Evolutionary conservation across 2,797 vertebrate species (phyloP), one percentile per base, ranked within the genome.

Genomic region (Ctenopoma multispine): DNA sequence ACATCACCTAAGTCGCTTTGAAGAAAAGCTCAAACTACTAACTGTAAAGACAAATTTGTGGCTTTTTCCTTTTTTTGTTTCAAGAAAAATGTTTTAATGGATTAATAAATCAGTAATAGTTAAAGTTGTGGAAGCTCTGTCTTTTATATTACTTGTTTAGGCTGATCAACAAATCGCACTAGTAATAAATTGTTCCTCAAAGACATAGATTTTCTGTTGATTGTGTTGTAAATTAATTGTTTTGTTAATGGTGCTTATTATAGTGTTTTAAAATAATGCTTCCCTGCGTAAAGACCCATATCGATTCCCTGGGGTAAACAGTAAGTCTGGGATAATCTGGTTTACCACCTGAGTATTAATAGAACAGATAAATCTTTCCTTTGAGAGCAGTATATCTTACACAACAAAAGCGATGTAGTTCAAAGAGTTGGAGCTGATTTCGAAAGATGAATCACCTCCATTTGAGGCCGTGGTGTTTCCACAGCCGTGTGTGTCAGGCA

Each of bases 301-400:
- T 21, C 58, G 43, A 74, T 38, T 15, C 64, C 58, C 70, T 5
- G 59, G 46, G 60, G 72, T 75, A 75, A 78, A 74, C 5, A 1
- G 18, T 13, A 31, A 38, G 61, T 79, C 78, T 76, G 63, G 57
- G 68, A 78, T 75, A 74, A 60, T 79, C 72, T 49, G 31, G 72
- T 76, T 76, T 63, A 64, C 61, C 75, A 75, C 69, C 69, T 10
- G 74, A 63, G 53, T 85, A 75, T 88, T 85, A 82, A 69, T 87
- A 81, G 79, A 84, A 69, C 29, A 34, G 70, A 63, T 84, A 60
- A 66, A 80, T 77, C 65, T 68, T 78, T 75, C 56, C 60, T 68
- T 54, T 1, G 67, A 80, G 49, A 67, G 66, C 36, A 1, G 41
- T 53, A 59, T 41, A 61, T 70, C 56, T 81, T 57, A 55, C 54